A percentile compares a stretch with the other conserved stretches of the same genome.
Evolutionary conservation across 2,888 invertebrate species (phyloP).

Genomic region (Synanthedon myopaeformis): DNA sequence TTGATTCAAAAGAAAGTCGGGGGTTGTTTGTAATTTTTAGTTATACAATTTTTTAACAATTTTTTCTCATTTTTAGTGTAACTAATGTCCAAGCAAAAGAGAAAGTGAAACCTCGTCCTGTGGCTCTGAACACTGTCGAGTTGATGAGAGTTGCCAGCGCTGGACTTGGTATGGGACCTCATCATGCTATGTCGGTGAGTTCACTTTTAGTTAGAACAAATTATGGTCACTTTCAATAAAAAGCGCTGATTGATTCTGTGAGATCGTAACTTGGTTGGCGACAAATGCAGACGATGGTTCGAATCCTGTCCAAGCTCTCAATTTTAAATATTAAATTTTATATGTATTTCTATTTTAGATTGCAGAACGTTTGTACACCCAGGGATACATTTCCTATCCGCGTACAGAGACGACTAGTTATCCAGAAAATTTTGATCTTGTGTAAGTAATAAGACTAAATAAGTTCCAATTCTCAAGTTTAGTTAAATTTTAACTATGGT

Average conservation of each 20-base stretch:
- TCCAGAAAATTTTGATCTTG: slow-evolving; percentile 92
- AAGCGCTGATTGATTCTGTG: not conserved
- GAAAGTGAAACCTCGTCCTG: slow-evolving; percentile 86
- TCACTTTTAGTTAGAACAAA: slow-evolving; percentile 17
- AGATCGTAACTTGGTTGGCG: too few species aligned
- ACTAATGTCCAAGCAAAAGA: slow-evolving; percentile 84
- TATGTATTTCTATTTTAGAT: slow-evolving; percentile 21
- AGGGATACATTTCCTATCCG: slow-evolving; percentile 98
- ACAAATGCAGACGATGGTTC: too few species aligned
- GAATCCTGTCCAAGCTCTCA: too few species aligned
- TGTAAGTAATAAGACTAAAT: slow-evolving; percentile 64
- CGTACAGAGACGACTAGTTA: slow-evolving; percentile 98
- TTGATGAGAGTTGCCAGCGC: slow-evolving; percentile 93
- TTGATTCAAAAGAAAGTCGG: too few species aligned
- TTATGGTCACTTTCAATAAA: not conserved
- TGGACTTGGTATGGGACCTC: slow-evolving; percentile 91
- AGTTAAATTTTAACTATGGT: too few species aligned
- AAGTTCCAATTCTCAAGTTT: too few species aligned
- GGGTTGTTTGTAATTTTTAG: too few species aligned
- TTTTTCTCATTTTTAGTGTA: slow-evolving; percentile 68
- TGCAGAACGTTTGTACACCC: slow-evolving; percentile 89
- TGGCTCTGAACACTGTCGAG: slow-evolving; percentile 97
- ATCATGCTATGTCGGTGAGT: slow-evolving; percentile 84
- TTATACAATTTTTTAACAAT: too few species aligned
- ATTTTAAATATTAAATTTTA: too few species aligned